Percentiles rank a stretch among this genome's conserved stretches.
phyloP scores from a whole-genome alignment of 2,113 vertebrate species.

The Paedocypris sp. region DNA sequence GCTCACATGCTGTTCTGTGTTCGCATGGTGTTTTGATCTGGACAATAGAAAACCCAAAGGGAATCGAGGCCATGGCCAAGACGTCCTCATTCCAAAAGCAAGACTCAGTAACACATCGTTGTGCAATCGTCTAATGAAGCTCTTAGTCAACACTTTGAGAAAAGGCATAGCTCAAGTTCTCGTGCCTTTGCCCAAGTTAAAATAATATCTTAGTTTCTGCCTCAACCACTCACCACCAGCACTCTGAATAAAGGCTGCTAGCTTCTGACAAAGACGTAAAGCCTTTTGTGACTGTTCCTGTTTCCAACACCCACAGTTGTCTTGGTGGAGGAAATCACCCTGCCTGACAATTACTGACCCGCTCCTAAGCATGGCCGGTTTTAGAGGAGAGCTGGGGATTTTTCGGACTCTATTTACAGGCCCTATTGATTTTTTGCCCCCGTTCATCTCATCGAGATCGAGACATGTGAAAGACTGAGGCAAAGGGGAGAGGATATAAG shows the following conservation, averaged over 20 bases:
- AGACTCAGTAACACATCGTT: neutral
- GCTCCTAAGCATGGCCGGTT: constrained; percentile 50
- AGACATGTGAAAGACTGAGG: constrained; percentile 48
- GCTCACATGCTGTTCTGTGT: constrained; percentile 50
- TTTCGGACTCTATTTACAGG: constrained; percentile 25
- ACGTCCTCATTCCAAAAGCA: constrained; percentile 29
- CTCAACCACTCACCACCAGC: too few species aligned
- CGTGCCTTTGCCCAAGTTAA: too few species aligned
- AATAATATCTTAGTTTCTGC: too few species aligned
- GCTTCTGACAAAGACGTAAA: neutral
- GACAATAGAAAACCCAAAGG: constrained; percentile 49
- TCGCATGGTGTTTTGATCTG: constrained; percentile 59
- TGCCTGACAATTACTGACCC: constrained; percentile 26
- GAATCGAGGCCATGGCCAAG: constrained; percentile 47
- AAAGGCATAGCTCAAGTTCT: too few species aligned
- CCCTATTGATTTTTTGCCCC: constrained; percentile 52
- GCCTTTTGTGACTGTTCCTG: neutral
- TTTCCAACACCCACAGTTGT: neutral
- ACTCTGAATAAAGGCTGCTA: neutral
- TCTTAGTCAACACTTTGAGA: too few species aligned
- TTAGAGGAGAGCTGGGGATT: constrained; percentile 39
- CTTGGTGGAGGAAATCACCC: neutral
- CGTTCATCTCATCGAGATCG: constrained; percentile 48
- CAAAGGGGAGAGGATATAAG: constrained; percentile 29
- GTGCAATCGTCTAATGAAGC: too few species aligned